Evolutionary conservation across 1,140 invertebrate genomes (phyloP), one percentile per base, ranked within the genome.

Genomic region (Coenobita brevimanus): DNA sequence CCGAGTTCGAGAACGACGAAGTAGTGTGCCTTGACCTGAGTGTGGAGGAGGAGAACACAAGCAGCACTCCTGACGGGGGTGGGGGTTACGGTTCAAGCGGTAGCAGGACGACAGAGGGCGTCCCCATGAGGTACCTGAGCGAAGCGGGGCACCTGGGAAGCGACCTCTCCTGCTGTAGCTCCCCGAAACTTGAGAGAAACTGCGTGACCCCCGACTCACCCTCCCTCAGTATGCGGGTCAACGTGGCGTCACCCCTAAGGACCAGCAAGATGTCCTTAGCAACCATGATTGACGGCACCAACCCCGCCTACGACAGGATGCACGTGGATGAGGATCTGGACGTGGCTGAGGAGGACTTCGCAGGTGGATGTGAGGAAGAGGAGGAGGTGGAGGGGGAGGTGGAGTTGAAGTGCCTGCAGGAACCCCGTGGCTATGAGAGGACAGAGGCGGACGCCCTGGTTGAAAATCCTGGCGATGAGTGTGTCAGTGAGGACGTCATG

Each of bases 241-340:
- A 87, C 76, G 79, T 87, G 0, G 84, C 84, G 2, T 87, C 84
- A 10, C 84, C 84, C 1, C 67, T 87, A 2, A 50, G 84, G 62
- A 87, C 75, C 46, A 87, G 84, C 64, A 87, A 87, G 64, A 87
- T 87, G 84, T 87, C 84, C 41, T 64, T 87, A 17, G 84, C 84
- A 27, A 87, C 84, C 41, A 78, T 87, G 67, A 57, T 87, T 2
- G 84, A 87, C 43, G 84, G 84, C 57, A 80, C 36, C 41, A 87
- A 87, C 64, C 84, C 84, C 41, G 76, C 41, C 21, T 87, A 87
- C 36, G 84, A 87, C 76, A 50, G 62, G 6, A 76, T 71, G 36
- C 76, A 80, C 62, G 36, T 67, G 4, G 84, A 86, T 27, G 84
- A 87, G 38, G 80, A 41, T 43, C 24, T 69, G 43, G 64, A 82